A percentile compares a stretch with the other conserved stretches of the same genome.
These are phyloP conservation scores for Leptobrachium leishanense DNA, from an alignment of 2,113 vertebrate species.

Conservation along the genomic window DNA sequence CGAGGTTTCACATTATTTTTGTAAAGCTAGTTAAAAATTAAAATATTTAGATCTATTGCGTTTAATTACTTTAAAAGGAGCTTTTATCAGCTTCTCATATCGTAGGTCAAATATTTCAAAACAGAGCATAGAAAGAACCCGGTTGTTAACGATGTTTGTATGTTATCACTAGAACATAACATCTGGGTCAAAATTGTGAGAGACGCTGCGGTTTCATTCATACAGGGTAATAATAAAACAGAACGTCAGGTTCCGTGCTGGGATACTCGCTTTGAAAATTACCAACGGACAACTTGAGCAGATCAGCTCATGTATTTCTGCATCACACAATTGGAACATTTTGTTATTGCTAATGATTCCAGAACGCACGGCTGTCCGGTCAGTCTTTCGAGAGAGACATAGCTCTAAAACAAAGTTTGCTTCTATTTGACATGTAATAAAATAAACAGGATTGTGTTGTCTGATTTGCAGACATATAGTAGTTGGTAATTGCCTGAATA, in stretches of 20 bases:
- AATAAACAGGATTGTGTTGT: too few species aligned
- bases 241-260: conserved; percentile 9
- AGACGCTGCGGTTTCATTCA: neutral
- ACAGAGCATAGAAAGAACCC: neutral
- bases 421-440: too few species aligned
- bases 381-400: neutral
- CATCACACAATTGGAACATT: neutral
- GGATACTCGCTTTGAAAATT: neutral
- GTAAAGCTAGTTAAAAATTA: too few species aligned
- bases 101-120: neutral
- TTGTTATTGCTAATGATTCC: neutral
- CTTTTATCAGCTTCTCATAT: too few species aligned
- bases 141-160: neutral
- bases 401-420: neutral
- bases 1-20: too few species aligned
- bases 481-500: too few species aligned
- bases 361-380: neutral
- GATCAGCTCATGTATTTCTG: neutral
- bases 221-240: neutral
- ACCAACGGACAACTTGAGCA: neutral
- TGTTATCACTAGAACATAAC: neutral
- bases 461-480: too few species aligned
- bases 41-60: too few species aligned
- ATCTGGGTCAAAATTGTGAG: neutral
- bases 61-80: too few species aligned